Evolutionary conservation across 1,140 invertebrate species (phyloP).

Genomic region (Callitettix versicolor): DNA sequence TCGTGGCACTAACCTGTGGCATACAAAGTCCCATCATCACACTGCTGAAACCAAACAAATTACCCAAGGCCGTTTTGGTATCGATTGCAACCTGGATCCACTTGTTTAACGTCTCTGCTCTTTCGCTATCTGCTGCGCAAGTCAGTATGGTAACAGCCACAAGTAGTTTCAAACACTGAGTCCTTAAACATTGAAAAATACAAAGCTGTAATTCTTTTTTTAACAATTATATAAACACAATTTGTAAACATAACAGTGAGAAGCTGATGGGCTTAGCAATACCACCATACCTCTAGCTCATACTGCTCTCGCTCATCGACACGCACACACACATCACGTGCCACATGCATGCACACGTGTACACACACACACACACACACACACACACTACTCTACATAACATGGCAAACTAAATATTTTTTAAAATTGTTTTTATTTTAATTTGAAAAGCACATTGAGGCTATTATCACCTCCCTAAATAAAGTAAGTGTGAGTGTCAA

Average conservation of each 20-base stretch:
- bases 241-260: neutral
- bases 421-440: too few species aligned
- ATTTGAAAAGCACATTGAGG: too few species aligned
- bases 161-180: conserved; percentile 75
- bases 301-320: too few species aligned
- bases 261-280: too few species aligned
- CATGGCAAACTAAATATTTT: too few species aligned
- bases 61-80: conserved; percentile 79
- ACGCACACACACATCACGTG: neutral
- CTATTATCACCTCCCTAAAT: too few species aligned
- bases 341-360: neutral
- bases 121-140: conserved; percentile 60
- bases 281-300: neutral
- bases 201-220: neutral
- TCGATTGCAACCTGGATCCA: conserved; percentile 90
- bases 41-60: conserved; percentile 80
- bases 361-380: too few species aligned
- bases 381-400: too few species aligned
- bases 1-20: conserved; percentile 52
- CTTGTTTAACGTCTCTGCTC: conserved; percentile 75
- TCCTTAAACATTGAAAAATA: conserved; percentile 40
- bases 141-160: conserved; percentile 81
- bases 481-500: too few species aligned
- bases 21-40: conserved; percentile 82
- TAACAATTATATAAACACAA: neutral